A percentile compares a stretch with the other conserved stretches of the same genome.
phyloP scores from a whole-genome alignment of 2,113 vertebrate species.

The Corvus moneduloides region DNA sequence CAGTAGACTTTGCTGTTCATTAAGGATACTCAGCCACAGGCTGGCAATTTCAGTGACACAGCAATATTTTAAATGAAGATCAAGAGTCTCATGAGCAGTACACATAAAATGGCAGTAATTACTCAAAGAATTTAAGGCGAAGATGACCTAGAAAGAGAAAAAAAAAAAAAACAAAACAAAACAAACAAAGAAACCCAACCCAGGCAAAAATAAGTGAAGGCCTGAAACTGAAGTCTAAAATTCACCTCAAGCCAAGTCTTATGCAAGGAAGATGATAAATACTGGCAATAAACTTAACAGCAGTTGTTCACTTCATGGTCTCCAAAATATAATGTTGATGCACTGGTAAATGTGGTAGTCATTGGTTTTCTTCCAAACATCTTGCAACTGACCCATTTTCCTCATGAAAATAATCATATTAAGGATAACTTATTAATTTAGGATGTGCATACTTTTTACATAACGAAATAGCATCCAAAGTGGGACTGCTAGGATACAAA shows the following conservation, averaged over 20 bases:
- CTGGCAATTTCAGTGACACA: not conserved
- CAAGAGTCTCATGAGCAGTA: not conserved
- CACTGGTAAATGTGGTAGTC: not conserved
- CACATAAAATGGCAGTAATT: not conserved
- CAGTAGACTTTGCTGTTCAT: not conserved
- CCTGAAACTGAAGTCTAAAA: not conserved
- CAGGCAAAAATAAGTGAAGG: not conserved
- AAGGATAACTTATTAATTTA: not conserved
- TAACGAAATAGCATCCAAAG: not conserved
- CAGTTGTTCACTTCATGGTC: not conserved
- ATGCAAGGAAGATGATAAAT: not conserved
- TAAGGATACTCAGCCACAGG: not conserved
- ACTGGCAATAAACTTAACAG: not conserved
- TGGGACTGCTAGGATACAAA: not conserved
- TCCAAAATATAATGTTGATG: not conserved
- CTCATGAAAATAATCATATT: not conserved
- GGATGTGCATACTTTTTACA: not conserved
- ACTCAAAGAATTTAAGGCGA: not conserved
- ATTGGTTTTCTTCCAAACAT: not conserved
- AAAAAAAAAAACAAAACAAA: too few relatives aligned
- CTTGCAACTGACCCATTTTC: not conserved
- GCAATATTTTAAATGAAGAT: not conserved
- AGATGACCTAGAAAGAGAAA: not conserved
- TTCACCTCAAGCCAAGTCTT: not conserved
- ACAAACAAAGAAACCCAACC: rapidly evolving